Evolutionary conservation across 2,888 invertebrate species (phyloP), one percentile per base, ranked within the genome.

Genomic region (Amaurobius ferox): DNA sequence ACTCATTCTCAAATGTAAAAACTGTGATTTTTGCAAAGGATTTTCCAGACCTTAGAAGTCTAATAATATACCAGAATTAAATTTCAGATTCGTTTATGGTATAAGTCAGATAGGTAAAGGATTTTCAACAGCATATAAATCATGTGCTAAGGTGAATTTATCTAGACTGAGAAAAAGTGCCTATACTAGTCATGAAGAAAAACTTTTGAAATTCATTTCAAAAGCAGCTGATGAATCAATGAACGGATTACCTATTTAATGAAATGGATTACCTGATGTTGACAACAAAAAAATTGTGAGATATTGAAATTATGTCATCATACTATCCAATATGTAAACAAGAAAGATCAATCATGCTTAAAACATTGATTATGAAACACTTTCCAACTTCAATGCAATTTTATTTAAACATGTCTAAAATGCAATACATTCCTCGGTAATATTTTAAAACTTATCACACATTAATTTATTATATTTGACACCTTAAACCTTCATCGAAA

Each of bases 221-320:
- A 16, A n/a, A 0, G 48, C 32, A 67, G 77, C 77, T 6, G 48
- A 67, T 16, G 5, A 19, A 23, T 48, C 48, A 2, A 77, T 77
- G 77, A 16, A 29, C n/a, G n/a, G n/a, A n/a, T n/a, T n/a, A n/a
- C n/a, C n/a, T n/a, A n/a, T n/a, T n/a, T n/a, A n/a, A n/a, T n/a
- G n/a, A 13, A 23, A 77, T 23, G 77, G 44, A 0, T 66, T 55
- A 23, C 16, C n/a, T 16, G 67, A 44, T 48, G 19, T 77, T 13
- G 16, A 7, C 11, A 1, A 2, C 19, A 44, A 44, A 44, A 0
- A 62, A 74, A 66, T 26, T 74, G 9, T 23, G 62, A 23, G 74
- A 74, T 26, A 1, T 62, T n/a, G 74, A 74, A 35, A 28, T 74
- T 0, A 74, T 74, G 74, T 64, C 74, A 5, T n/a, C 26, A 5